A percentile compares a stretch with the other conserved stretches of the same genome.
phyloP scores from a whole-genome alignment of 2,797 vertebrate genomes.

The Lagocephalus sceleratus region DNA sequence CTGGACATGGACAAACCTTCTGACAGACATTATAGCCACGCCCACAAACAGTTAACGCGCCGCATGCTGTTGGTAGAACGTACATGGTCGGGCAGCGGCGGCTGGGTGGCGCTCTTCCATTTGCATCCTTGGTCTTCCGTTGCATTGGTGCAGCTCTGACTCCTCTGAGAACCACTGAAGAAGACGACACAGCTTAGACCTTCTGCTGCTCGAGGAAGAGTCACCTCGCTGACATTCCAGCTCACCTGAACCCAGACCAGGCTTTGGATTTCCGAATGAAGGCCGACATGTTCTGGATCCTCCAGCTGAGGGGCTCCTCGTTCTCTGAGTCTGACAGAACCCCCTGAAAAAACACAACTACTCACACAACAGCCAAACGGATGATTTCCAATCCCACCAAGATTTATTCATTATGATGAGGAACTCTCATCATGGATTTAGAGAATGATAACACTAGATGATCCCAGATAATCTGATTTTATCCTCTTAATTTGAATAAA shows the following conservation, averaged over 20 bases:
- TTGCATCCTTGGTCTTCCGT: conserved; percentile 82
- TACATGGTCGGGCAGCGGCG: conserved; percentile 54
- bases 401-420: background rate
- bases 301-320: conserved; percentile 86
- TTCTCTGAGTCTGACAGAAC: conserved; percentile 94
- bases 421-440: too few species aligned
- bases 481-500: background rate
- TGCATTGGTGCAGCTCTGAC: conserved; percentile 88
- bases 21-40: too few species aligned
- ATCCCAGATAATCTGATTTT: background rate
- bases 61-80: background rate
- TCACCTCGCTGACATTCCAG: background rate
- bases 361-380: background rate
- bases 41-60: too few species aligned
- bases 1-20: too few species aligned
- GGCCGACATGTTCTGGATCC: conserved; percentile 83
- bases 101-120: conserved; percentile 48
- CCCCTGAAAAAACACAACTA: conserved; percentile 51
- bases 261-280: conserved; percentile 85
- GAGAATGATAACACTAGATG: too few species aligned
- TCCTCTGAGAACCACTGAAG: conserved; percentile 79
- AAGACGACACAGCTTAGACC: background rate
- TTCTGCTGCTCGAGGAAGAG: background rate
- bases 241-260: conserved; percentile 81
- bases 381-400: background rate